Conservation (phyloP, 2,797 vertebrate species). For the Pelochelys cantorii region DNA sequence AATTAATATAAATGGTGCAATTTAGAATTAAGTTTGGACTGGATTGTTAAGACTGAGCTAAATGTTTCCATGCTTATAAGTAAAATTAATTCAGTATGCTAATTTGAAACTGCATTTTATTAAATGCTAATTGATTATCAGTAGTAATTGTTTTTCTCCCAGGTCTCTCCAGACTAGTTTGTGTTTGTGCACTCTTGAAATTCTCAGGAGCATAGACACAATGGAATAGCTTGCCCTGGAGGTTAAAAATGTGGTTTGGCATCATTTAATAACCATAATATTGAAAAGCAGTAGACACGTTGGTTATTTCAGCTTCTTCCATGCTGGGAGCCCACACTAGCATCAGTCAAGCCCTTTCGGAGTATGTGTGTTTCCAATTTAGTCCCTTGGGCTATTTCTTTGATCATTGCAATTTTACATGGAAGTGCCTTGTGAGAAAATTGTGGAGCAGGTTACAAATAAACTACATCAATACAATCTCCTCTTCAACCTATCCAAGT, state of each 20-base stretch:
- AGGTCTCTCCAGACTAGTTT: not conserved
- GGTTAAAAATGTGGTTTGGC: accelerated
- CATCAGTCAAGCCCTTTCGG: not conserved
- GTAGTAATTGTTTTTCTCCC: not conserved
- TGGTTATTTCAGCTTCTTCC: not conserved
- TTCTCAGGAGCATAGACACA: not conserved
- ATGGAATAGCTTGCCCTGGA: not conserved
- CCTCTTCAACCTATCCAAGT: not conserved
- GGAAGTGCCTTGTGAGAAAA: not conserved
- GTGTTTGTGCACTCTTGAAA: accelerated
- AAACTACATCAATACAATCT: accelerated
- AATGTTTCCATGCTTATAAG: not conserved
- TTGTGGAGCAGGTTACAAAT: not conserved
- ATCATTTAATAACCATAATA: accelerated
- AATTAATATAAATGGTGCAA: not conserved
- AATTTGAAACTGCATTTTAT: accelerated
- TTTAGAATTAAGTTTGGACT: not conserved
- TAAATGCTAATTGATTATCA: not conserved
- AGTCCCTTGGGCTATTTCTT: not conserved
- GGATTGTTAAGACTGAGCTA: not conserved
- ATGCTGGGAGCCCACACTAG: accelerated
- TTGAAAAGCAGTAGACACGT: too few relatives aligned
- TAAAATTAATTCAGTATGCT: not conserved
- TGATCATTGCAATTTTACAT: not conserved
- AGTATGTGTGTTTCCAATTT: not conserved